A percentile compares a stretch with the other conserved stretches of the same genome.
Conservation (phyloP, 2,888 invertebrate genomes). For the Rhamnusium bicolor region DNA sequence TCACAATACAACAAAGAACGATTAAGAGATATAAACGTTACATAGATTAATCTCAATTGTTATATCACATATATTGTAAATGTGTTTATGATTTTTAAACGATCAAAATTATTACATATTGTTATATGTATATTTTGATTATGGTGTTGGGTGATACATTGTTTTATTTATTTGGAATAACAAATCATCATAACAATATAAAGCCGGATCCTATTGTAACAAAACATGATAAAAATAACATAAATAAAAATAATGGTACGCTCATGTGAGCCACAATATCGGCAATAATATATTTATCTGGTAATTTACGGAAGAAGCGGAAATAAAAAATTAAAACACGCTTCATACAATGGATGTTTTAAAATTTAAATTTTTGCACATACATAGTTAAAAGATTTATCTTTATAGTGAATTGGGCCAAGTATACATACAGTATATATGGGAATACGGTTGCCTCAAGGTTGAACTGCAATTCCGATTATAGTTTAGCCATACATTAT, state of each 20-base stretch:
- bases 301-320: not conserved
- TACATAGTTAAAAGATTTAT: not conserved
- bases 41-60: no score
- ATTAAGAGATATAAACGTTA: no score
- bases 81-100: no score
- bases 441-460: not conserved
- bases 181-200: not conserved
- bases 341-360: not conserved
- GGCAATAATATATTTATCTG: not conserved
- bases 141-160: no score
- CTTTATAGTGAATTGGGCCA: not conserved
- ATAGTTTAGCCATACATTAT: not conserved
- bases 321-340: not conserved
- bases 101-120: no score
- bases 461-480: not conserved
- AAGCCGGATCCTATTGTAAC: not conserved
- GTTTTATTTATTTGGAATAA: not conserved
- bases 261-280: not conserved
- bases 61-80: no score
- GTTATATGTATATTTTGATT: no score
- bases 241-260: not conserved
- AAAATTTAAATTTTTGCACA: not conserved
- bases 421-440: not conserved
- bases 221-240: not conserved
- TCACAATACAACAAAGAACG: no score